Percentiles rank a stretch among this genome's conserved stretches.
Evolutionary conservation across 1,140 invertebrate species (phyloP).

Genomic region (Amyelois transitella): DNA sequence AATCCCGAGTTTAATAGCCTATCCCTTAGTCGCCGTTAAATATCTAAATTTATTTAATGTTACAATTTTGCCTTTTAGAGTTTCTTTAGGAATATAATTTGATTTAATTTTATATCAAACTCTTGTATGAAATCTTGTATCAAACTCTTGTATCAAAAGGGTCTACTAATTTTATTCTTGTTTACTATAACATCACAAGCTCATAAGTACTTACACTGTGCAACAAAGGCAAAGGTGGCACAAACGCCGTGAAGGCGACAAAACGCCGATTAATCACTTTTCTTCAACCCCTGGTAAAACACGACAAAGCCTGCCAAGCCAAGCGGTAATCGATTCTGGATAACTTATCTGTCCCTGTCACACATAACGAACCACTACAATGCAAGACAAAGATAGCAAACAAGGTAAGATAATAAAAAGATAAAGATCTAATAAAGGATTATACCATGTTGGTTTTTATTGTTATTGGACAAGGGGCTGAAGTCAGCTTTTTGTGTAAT

Average conservation of each 20-base stretch:
- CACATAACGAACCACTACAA: background rate
- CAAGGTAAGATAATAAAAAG: background rate
- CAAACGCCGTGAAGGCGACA: background rate
- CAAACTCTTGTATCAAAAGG: too few relatives aligned
- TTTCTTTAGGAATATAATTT: too few relatives aligned
- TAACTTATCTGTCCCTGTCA: background rate
- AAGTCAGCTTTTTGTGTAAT: background rate
- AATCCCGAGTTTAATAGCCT: too few relatives aligned
- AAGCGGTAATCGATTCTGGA: background rate
- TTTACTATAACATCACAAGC: background rate
- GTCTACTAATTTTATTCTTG: too few relatives aligned
- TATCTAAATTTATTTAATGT: too few relatives aligned
- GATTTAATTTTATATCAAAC: too few relatives aligned
- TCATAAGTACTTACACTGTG: background rate
- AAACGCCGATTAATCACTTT: background rate
- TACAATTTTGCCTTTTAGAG: too few relatives aligned
- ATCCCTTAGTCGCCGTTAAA: too few relatives aligned
- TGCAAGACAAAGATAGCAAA: background rate
- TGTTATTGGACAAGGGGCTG: background rate
- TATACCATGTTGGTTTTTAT: background rate
- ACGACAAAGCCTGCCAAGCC: background rate
- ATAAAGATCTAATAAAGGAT: background rate
- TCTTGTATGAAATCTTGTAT: too few relatives aligned
- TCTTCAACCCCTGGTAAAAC: background rate
- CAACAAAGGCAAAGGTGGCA: background rate